Percentiles rank a stretch among this genome's conserved stretches.
phyloP scores from a whole-genome alignment of 2,113 vertebrate genomes.

The Ptychochromis oligacanthus region DNA sequence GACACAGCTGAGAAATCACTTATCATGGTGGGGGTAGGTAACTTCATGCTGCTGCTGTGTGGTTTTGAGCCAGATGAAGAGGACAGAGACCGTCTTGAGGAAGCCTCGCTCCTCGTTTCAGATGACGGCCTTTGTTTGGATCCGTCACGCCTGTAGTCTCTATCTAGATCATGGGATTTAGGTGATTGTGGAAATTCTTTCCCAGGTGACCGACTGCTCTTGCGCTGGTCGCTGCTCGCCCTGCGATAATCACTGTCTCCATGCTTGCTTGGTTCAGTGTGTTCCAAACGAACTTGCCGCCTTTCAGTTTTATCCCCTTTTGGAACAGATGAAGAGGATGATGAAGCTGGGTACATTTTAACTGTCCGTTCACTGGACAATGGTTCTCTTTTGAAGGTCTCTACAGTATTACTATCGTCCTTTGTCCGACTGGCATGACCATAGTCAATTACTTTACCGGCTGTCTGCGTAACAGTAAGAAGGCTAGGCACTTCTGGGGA shows the following conservation, averaged over 20 bases:
- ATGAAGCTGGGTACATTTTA: constrained; percentile 60
- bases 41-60: constrained; percentile 78
- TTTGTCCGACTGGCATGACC: constrained; percentile 87
- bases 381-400: constrained; percentile 79
- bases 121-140: constrained; percentile 44
- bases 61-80: constrained; percentile 56
- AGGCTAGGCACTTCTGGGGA: constrained; percentile 67
- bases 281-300: constrained; percentile 55
- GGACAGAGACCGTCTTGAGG: constrained; percentile 53
- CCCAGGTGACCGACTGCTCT: constrained; percentile 49
- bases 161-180: constrained; percentile 76
- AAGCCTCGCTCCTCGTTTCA: constrained; percentile 51
- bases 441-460: constrained; percentile 92
- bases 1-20: constrained; percentile 92
- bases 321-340: not conserved
- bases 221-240: constrained; percentile 37
- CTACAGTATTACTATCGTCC: constrained; percentile 48
- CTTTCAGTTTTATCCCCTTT: constrained; percentile 57
- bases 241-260: constrained; percentile 73
- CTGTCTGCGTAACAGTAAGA: constrained; percentile 71
- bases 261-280: constrained; percentile 70
- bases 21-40: constrained; percentile 92
- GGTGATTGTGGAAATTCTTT: constrained; percentile 76
- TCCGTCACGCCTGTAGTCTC: constrained; percentile 77
- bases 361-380: constrained; percentile 71